Evolutionary conservation across 2,888 invertebrate genomes (phyloP).

Genomic region (Polymixis flavicincta): DNA sequence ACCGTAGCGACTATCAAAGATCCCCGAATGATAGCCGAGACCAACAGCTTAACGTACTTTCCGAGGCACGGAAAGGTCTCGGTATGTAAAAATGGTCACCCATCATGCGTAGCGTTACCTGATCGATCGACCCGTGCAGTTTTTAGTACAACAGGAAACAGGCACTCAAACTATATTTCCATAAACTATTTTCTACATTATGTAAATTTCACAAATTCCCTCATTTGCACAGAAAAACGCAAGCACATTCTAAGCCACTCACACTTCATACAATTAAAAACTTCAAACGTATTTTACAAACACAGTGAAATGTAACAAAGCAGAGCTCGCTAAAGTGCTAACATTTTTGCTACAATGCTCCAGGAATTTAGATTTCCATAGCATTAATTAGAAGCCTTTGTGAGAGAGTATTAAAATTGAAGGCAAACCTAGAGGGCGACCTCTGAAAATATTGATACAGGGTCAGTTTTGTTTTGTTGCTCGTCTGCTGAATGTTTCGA

Average conservation of each 20-base stretch:
- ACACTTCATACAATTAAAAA: constrained; percentile 54
- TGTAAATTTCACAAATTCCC: constrained; percentile 19
- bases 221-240: constrained; percentile 36
- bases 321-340: constrained; percentile 39
- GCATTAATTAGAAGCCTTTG: constrained; percentile 64
- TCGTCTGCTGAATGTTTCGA: constrained; percentile 5
- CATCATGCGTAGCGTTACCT: too few species aligned
- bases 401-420: constrained; percentile 23
- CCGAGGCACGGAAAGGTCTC: too few species aligned
- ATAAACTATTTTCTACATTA: constrained; percentile 13
- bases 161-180: neutral
- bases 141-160: neutral
- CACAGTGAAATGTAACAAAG: constrained; percentile 58
- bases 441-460: constrained; percentile 40
- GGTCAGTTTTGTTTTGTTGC: constrained; percentile 10
- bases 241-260: constrained; percentile 33
- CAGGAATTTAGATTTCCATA: constrained; percentile 57
- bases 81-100: too few species aligned
- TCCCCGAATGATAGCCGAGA: too few species aligned
- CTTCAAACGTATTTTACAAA: constrained; percentile 52
- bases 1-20: too few species aligned
- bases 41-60: too few species aligned
- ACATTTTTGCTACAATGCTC: constrained; percentile 47
- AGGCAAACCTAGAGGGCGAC: constrained; percentile 25
- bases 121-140: too few species aligned